Base-by-base conservation (phyloP, 2,113 vertebrate genomes). In the Hippocampus guttulatus region DNA sequence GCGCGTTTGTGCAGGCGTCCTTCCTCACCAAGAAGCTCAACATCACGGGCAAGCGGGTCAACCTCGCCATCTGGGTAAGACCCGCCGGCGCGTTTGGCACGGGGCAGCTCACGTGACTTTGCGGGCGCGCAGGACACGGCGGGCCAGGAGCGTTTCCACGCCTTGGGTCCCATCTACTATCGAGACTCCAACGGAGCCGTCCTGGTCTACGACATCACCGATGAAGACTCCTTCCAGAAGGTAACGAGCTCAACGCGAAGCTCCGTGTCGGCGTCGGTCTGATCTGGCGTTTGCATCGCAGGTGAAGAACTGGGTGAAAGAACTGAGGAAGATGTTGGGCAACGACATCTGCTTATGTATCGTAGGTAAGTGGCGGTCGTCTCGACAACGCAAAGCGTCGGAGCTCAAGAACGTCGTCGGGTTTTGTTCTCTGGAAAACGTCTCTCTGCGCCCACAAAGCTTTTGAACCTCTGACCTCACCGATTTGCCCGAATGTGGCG, bases 291-390 rank as follows among this genome's bases (percentile, higher is more conserved):
- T 73, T 65, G 1, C 79, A 49, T 75, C 70, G 10, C 87, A 99
- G 97, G 97, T 99, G 84, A 99, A 98, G 94, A 99, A 96, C 87
- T 99, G 97, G 97, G 97, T 99, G 79, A 98, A 98, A 81, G 97
- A 99, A 88, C 89, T 99, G 91, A 93, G 97, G 83, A 99, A 99
- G 95, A 99, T 98, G 97, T 91, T 98, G 94, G 97, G 97, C 78
- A 98, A 98, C 81, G 96, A 99, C 85, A 99, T 99, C 81, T 98
- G 95, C 94, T 95, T 99, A 91, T 98, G 97, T 95, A 99, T 99
- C 94, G 96, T 98, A 93, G 97, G 97, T 99, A 91, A 94, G 97
- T 91, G 7, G 5, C 0, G 25, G 51, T 68, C 63, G 27, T 51
- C 60, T 21, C 11, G 2, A 33, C 30, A 33, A 61, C 27, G 3